A percentile compares a stretch with the other conserved stretches of the same genome.
Evolutionary conservation across 2,797 vertebrate genomes (phyloP).

Genomic region (Catharus ustulatus): DNA sequence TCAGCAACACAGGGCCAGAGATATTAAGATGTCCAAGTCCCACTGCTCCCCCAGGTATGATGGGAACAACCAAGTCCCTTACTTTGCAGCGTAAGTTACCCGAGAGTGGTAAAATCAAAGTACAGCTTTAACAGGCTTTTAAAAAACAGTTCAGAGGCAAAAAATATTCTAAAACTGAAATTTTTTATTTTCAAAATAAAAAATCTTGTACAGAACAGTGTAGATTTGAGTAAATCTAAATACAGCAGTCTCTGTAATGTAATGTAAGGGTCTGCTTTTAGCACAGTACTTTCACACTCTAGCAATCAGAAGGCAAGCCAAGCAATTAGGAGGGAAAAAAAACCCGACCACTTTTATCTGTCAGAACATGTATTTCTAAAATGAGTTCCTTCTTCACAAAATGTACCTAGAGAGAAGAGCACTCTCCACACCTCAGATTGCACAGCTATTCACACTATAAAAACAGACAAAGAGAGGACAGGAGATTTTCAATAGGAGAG

Average conservation of each 20-base stretch:
- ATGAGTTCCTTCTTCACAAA: slow-evolving; percentile 23
- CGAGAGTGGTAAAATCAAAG: neutral
- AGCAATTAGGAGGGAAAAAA: neutral
- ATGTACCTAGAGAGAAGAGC: neutral
- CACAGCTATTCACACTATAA: slow-evolving; percentile 12
- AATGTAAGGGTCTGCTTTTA: neutral
- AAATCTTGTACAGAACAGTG: slow-evolving; percentile 57
- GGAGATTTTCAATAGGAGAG: neutral
- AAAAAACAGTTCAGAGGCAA: neutral
- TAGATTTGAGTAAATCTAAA: slow-evolving; percentile 47
- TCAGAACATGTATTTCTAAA: slow-evolving; percentile 17
- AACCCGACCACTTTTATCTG: neutral
- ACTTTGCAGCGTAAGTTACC: neutral
- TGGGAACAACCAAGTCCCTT: neutral
- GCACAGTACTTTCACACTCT: slow-evolving; percentile 2
- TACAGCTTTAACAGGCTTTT: neutral
- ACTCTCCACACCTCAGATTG: slow-evolving; percentile 29
- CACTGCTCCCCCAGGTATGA: neutral
- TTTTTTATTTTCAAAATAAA: slow-evolving; percentile 77
- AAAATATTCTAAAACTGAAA: slow-evolving; percentile 17
- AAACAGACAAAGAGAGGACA: neutral
- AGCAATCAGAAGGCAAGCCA: slow-evolving; percentile 39
- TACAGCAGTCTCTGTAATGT: slow-evolving; percentile 29
- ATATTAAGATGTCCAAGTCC: neutral
- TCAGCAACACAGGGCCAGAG: neutral